Percentiles rank a stretch among this genome's conserved stretches.
phyloP scores from a whole-genome alignment of 2,113 vertebrate species.

The Psophia crepitans region DNA sequence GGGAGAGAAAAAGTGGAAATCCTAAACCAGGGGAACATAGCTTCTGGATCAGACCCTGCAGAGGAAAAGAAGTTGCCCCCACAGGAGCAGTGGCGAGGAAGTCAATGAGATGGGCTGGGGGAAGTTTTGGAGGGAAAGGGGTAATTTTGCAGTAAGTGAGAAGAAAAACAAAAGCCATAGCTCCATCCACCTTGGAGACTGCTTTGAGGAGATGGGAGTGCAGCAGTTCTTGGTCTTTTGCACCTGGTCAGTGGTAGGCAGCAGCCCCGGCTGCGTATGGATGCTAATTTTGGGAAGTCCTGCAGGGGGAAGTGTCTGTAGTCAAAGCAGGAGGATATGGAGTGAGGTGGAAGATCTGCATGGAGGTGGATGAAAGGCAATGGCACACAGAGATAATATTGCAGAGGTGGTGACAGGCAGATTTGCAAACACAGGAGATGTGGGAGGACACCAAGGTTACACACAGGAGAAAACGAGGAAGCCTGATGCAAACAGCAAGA shows the following conservation, averaged over 20 bases:
- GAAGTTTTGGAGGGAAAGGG: neutral
- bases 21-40: neutral
- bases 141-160: neutral
- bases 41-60: neutral
- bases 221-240: neutral
- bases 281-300: neutral
- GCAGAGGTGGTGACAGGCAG: constrained; percentile 59
- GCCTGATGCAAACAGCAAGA: neutral
- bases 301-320: neutral
- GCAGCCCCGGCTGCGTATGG: accelerated
- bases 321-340: neutral
- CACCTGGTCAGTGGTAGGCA: neutral
- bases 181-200: neutral
- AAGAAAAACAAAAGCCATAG: neutral
- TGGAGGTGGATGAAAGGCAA: constrained; percentile 2
- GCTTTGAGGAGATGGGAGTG: neutral
- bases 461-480: constrained; percentile 19
- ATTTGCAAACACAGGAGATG: constrained; percentile 57
- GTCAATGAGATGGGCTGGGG: neutral
- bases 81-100: neutral
- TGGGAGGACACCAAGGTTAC: constrained; percentile 59
- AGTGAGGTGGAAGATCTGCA: neutral
- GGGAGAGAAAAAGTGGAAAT: neutral
- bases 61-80: neutral
- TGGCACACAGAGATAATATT: constrained; percentile 19